These are phyloP conservation scores for Yponomeuta cagnagella DNA, from an alignment of 2,888 invertebrate species.

Conservation along the genomic window DNA sequence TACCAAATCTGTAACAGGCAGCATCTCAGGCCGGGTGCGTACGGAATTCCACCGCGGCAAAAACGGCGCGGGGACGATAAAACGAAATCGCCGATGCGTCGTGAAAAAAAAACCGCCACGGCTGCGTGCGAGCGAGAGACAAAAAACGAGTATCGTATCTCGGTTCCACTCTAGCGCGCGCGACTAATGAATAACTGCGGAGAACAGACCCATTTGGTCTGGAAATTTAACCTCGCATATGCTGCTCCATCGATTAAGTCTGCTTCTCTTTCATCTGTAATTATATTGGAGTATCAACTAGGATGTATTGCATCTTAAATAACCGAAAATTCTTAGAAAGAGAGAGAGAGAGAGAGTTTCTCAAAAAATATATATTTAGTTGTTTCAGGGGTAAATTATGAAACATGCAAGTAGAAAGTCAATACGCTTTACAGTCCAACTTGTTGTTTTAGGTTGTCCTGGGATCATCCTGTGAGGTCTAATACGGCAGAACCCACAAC, in stretches of 20 bases:
- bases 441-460: neutral
- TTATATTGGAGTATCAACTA: neutral
- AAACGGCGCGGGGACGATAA: slow-evolving; percentile 70
- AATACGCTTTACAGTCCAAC: neutral
- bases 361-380: no score
- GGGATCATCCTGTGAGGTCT: neutral
- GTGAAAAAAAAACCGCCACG: slow-evolving; percentile 62
- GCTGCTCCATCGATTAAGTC: no score
- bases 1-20: neutral
- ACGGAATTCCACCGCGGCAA: slow-evolving; percentile 66
- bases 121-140: slow-evolving; percentile 68
- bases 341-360: no score
- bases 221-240: neutral
- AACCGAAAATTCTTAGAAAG: no score
- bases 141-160: slow-evolving; percentile 69
- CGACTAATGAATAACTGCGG: slow-evolving; percentile 52
- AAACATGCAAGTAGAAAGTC: no score
- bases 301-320: neutral
- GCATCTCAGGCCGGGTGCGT: slow-evolving; percentile 41
- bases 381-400: no score
- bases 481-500: slow-evolving; percentile 26
- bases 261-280: no score
- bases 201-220: neutral
- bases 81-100: slow-evolving; percentile 72
- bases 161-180: slow-evolving; percentile 71